phyloP scores from a whole-genome alignment of 2,888 invertebrate genomes.

The Paralinhomoeus sp. region DNA sequence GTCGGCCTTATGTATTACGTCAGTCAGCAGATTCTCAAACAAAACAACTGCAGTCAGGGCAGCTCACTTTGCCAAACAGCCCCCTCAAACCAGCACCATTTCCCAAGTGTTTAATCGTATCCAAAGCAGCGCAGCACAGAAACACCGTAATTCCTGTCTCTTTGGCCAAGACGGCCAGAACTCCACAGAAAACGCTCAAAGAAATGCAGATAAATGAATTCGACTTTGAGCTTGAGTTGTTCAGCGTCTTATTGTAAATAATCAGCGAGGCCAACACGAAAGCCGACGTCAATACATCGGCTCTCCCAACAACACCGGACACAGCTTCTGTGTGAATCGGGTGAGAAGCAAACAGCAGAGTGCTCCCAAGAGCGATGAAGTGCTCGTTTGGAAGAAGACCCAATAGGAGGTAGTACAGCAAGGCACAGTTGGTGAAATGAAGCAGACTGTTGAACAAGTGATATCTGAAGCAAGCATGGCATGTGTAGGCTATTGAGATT shows the following conservation, averaged over 20 bases:
- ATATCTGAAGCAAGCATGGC: constrained; percentile 49
- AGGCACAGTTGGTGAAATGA: no score
- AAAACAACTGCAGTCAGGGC: no score
- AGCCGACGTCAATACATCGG: constrained; percentile 71
- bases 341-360: constrained; percentile 71
- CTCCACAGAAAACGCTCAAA: constrained; percentile 37
- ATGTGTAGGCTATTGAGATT: no score
- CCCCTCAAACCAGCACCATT: no score
- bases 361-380: constrained; percentile 20
- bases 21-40: no score
- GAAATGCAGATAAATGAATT: neutral
- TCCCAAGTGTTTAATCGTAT: neutral
- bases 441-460: constrained; percentile 62
- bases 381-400: no score
- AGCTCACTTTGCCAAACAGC: no score
- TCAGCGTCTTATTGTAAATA: constrained; percentile 39
- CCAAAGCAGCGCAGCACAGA: neutral
- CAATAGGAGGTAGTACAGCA: constrained; percentile 35
- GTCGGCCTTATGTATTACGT: no score
- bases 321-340: constrained; percentile 80
- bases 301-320: constrained; percentile 60
- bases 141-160: constrained; percentile 1
- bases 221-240: no score
- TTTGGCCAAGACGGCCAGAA: neutral
- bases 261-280: constrained; percentile 68